Base-by-base conservation (phyloP, 2,888 invertebrate species). In the Caenorhabditis zanzibari region DNA sequence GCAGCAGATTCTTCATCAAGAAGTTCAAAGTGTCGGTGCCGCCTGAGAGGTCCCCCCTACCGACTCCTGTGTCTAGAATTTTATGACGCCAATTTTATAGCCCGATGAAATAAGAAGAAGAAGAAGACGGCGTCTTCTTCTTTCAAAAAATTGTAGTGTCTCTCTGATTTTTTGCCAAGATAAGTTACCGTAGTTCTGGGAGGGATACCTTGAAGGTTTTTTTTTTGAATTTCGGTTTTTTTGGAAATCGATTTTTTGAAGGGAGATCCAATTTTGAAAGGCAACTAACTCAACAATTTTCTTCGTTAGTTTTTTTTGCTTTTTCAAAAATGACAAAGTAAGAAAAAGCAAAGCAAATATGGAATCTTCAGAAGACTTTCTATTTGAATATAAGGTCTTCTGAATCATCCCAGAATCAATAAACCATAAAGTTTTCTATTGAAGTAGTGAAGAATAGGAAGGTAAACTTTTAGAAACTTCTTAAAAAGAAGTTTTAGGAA, bases 1-100 rank as follows among this genome's bases (percentile, higher is more conserved):
- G 66, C 75, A 66, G 75, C 76, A 76, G 68, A 59, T 76, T 69
- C 69, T 77, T 75, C 72, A 14, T 47, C 32, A 26, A 24, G 59
- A 71, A 77, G 77, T 77, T 77, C 77, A 77, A 77, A 77, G 77
- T 69, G 68, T 26, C 32, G 56, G 77, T 68, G 75, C 58, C 49
- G 74, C 47, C 77, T 32, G 24, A 54, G 54, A 14, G 52, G 54
- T 22, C 41, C 41, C 12, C n/a, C n/a, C 61, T 28, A 26, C n/a
- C 32, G 12, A 44, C 59, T 72, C 52, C 61, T 59, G 59, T 58
- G 61, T 77, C 77, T 77, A 38, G 76, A 77, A 77, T 71, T 77
- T 77, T 77, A 77, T 52, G 69, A 63, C 69, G 54, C 63, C 38
- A 26, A 54, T 68, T 77, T 71, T 71, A 77, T 71, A 71, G 69